Percentiles rank a stretch among this genome's conserved stretches.
Evolutionary conservation across 1,140 invertebrate species (phyloP).

Genomic region (Zophobas morio): DNA sequence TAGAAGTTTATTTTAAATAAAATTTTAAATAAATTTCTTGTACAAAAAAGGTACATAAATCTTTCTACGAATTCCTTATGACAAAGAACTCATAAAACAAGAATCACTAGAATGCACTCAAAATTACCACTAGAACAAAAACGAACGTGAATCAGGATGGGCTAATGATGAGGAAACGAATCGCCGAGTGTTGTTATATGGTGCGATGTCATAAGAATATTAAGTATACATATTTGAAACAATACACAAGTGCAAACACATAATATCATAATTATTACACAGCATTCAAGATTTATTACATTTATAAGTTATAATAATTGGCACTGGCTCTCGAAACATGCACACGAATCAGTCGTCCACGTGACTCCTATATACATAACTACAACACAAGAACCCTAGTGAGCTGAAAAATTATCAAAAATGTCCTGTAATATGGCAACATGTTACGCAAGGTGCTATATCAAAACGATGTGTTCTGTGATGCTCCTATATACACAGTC

Average conservation of each 20-base stretch:
- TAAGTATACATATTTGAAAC: conserved; percentile 63
- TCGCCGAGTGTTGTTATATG: conserved; percentile 52
- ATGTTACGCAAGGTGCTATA: conserved; percentile 59
- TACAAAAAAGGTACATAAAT: conserved; percentile 59
- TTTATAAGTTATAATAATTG: conserved; percentile 63
- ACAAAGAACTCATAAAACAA: conserved; percentile 57
- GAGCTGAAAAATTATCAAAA: conserved; percentile 56
- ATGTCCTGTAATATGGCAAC: conserved; percentile 55
- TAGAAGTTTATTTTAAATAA: conserved; percentile 56
- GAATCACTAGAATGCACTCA: conserved; percentile 60
- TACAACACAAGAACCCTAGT: conserved; percentile 57
- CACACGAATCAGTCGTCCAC: conserved; percentile 38
- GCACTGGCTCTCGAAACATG: conserved; percentile 57
- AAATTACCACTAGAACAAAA: conserved; percentile 55
- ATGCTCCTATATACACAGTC: conserved; percentile 48
- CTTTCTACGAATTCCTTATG: conserved; percentile 56
- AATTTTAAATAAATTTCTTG: conserved; percentile 57
- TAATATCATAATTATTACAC: conserved; percentile 63
- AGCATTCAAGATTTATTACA: conserved; percentile 63
- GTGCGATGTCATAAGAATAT: conserved; percentile 63
- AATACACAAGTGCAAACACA: conserved; percentile 66
- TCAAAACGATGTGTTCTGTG: conserved; percentile 57
- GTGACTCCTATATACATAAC: conserved; percentile 57
- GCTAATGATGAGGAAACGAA: conserved; percentile 21
- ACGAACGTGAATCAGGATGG: conserved; percentile 50